A percentile compares a stretch with the other conserved stretches of the same genome.
Evolutionary conservation across 2,797 vertebrate species (phyloP).

Genomic region (Apodemus agrarius): DNA sequence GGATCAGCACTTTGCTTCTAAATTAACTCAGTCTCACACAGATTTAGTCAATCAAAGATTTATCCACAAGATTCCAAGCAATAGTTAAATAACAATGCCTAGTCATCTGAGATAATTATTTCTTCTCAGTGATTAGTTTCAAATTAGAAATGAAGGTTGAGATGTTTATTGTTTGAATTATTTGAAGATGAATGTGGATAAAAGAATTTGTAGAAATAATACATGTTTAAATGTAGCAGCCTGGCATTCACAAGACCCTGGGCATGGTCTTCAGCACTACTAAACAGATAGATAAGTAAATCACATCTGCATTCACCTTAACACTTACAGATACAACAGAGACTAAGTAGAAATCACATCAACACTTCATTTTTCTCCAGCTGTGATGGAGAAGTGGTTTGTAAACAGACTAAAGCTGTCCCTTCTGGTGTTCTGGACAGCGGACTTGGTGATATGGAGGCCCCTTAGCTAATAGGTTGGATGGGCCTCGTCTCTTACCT

Average conservation of each 20-base stretch:
- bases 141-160: slow-evolving; percentile 12
- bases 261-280: neutral
- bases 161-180: neutral
- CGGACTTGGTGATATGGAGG: no score
- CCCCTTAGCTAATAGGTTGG: neutral
- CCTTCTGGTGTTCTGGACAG: neutral
- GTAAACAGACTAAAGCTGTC: neutral
- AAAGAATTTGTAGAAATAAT: neutral
- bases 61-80: neutral
- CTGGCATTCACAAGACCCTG: neutral
- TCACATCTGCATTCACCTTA: neutral
- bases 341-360: neutral
- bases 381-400: no score
- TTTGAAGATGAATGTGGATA: slow-evolving; percentile 15
- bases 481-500: no score
- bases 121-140: neutral
- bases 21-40: neutral
- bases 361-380: neutral
- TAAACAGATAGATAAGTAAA: neutral
- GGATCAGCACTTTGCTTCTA: neutral
- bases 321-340: neutral
- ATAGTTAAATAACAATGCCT: neutral
- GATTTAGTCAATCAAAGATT: neutral
- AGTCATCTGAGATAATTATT: neutral
- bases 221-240: neutral